phyloP scores from a whole-genome alignment of 2,797 vertebrate genomes.

The Bradypodion pumilum region DNA sequence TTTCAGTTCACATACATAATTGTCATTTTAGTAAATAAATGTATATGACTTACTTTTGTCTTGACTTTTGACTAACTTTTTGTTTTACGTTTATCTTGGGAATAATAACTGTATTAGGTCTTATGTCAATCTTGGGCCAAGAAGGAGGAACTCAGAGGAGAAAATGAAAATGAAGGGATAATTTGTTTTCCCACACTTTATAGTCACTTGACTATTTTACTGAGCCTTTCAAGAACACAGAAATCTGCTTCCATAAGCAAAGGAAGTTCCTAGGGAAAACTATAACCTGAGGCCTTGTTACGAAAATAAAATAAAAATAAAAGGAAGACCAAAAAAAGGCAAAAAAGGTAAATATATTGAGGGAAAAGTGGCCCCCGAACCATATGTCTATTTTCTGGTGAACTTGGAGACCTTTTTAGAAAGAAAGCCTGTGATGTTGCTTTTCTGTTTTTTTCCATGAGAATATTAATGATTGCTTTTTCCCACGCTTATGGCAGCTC shows the following conservation, averaged over 20 bases:
- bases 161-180: background rate
- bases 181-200: slow-evolving; percentile 55
- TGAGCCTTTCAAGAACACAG: background rate
- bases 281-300: background rate
- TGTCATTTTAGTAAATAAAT: too few species aligned
- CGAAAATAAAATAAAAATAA: background rate
- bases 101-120: slow-evolving; percentile 24
- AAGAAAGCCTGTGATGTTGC: slow-evolving; percentile 39
- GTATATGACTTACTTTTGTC: too few species aligned
- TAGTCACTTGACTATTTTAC: background rate
- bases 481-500: slow-evolving; percentile 21
- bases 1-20: too few species aligned
- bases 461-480: slow-evolving; percentile 27
- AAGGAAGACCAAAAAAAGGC: background rate
- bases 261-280: slow-evolving; percentile 14
- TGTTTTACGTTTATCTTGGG: too few species aligned
- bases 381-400: slow-evolving; percentile 9
- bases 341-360: slow-evolving; percentile 6
- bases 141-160: background rate
- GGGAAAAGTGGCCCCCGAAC: background rate
- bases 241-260: slow-evolving; percentile 47
- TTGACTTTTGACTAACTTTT: too few species aligned
- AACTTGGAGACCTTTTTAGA: slow-evolving; percentile 14
- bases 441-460: slow-evolving; percentile 31
- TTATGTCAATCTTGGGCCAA: background rate